Percentiles rank a stretch among this genome's conserved stretches.
Conservation (phyloP, 2,888 invertebrate species). For the Drosophila mettleri region DNA sequence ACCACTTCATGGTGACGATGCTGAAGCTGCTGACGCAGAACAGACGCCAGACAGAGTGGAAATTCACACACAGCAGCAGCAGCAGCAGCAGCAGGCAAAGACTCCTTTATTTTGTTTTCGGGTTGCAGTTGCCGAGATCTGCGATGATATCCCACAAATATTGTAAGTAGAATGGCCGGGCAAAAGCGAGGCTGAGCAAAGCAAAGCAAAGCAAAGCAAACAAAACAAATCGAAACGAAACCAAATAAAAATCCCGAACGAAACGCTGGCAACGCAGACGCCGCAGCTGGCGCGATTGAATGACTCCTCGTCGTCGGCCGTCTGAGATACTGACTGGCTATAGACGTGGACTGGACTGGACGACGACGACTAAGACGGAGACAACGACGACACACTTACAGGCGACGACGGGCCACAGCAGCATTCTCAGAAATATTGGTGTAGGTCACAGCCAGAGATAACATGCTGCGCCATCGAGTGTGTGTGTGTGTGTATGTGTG, state of each 20-base stretch:
- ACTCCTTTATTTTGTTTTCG: conserved; percentile 47
- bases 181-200: conserved; percentile 60
- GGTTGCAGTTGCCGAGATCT: conserved; percentile 73
- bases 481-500: conserved; percentile 20
- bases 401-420: conserved; percentile 76
- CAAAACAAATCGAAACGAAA: conserved; percentile 51
- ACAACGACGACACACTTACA: conserved; percentile 75
- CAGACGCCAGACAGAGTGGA: conserved; percentile 77
- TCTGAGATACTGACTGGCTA: conserved; percentile 78
- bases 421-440: conserved; percentile 86
- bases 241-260: conserved; percentile 43
- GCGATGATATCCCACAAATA: conserved; percentile 76
- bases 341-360: conserved; percentile 54
- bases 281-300: conserved; percentile 79
- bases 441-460: conserved; percentile 86
- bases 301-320: conserved; percentile 73
- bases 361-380: conserved; percentile 10
- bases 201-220: conserved; percentile 53
- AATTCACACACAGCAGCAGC: conserved; percentile 68
- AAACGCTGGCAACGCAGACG: conserved; percentile 68
- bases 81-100: conserved; percentile 23
- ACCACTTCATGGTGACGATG: conserved; percentile 75
- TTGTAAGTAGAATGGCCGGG: conserved; percentile 77
- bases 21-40: conserved; percentile 64
- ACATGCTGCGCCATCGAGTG: conserved; percentile 83